Evolutionary conservation across 2,888 invertebrate genomes (phyloP), one percentile per base, ranked within the genome.

Genomic region (Zele albiditarsus): DNA sequence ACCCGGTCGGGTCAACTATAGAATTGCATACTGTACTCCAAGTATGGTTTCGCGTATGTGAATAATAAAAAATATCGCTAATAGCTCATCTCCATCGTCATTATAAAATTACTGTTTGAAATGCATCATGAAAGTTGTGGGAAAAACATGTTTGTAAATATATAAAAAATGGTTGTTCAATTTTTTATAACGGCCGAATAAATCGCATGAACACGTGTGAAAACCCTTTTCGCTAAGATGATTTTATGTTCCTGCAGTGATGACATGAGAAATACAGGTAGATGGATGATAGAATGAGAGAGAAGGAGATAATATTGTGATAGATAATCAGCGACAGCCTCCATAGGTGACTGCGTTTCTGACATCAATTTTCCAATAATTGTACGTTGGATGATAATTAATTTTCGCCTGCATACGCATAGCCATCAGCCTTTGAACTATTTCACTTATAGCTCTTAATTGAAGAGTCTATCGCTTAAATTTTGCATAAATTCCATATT

Each of bases 331-430:
- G 8, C n/a, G n/a, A 20, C 20, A 20, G 4, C 8, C 1, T 20
- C 53, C 53, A n/a, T n/a, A 53, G 53, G 53, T 53, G 53, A 23
- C 23, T 8, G 53, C 53, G 20, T 31, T 28, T 28, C 28, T 31
- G 31, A 33, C 33, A 33, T 63, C 63, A 63, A 63, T 63, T 31
- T 33, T 63, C 63, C 33, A 33, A 33, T 33, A 63, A 63, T 63
- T 63, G 31, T 63, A 31, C 33, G 31, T n/a, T 31, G n/a, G 33
- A 33, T 63, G n/a, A 33, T 33, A 12, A 63, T 63, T 63, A 63
- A 63, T 33, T 63, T 63, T 53, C 53, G 53, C 53, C 4, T n/a
- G 53, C 20, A 53, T 6, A 53, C 20, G 6, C 53, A 20, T 53
- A 46, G 53, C 53, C 20, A n/a, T 53, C 46, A 20, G 53, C 20